These are phyloP conservation scores for Plusia festucae DNA, from an alignment of 2,888 invertebrate species.

Conservation along the genomic window DNA sequence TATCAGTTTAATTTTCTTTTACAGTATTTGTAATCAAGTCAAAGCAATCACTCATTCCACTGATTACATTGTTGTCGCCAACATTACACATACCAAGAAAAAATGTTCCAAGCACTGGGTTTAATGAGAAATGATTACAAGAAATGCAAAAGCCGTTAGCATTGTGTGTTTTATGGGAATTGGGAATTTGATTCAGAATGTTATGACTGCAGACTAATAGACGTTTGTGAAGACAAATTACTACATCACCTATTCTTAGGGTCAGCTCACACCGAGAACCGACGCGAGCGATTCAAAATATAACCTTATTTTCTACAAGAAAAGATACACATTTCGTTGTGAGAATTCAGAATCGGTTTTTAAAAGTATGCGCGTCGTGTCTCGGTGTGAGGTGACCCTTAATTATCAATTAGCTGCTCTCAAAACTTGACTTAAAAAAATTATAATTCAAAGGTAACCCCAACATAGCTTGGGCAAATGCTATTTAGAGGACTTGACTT, in stretches of 20 bases:
- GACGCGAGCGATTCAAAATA: too few relatives aligned
- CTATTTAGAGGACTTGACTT: too few relatives aligned
- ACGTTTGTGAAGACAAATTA: neutral
- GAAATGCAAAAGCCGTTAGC: neutral
- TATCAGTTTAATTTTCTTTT: neutral
- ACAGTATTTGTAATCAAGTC: neutral
- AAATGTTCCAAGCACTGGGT: neutral
- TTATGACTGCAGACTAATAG: neutral
- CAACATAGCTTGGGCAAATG: too few relatives aligned
- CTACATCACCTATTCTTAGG: neutral
- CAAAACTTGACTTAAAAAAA: too few relatives aligned
- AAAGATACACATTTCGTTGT: too few relatives aligned
- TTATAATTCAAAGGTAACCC: too few relatives aligned
- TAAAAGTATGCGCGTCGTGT: too few relatives aligned
- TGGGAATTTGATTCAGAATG: neutral
- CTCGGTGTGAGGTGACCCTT: too few relatives aligned
- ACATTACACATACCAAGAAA: neutral
- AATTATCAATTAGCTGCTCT: too few relatives aligned
- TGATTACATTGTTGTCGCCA: neutral
- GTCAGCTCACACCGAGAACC: too few relatives aligned
- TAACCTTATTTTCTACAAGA: too few relatives aligned
- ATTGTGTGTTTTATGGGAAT: neutral
- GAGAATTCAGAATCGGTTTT: too few relatives aligned
- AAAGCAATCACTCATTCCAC: neutral
- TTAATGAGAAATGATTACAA: neutral